Evolutionary conservation across 37 sponge, comb jelly and placozoan genomes (phyloP).

Genomic region (Aphrocallistes beatrix): DNA sequence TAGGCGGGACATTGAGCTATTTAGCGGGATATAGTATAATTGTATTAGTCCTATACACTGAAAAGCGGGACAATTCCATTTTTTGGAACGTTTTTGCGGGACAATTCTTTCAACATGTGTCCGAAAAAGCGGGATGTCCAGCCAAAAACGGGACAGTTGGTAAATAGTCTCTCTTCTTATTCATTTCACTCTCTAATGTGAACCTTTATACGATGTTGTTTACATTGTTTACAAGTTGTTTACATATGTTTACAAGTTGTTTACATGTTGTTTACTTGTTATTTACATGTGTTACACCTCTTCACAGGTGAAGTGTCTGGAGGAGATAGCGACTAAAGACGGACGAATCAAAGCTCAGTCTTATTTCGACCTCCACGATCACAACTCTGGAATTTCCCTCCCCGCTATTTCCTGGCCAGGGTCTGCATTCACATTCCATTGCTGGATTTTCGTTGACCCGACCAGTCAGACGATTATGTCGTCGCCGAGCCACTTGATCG

Average conservation of each 20-base stretch:
- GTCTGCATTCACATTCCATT: not conserved
- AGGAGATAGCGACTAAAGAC: not conserved
- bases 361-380: not conserved
- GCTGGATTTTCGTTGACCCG: not conserved
- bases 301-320: not conserved
- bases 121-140: too few species aligned
- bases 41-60: too few species aligned
- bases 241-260: not conserved
- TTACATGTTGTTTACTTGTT: not conserved
- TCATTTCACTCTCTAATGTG: too few species aligned
- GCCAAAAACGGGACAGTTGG: too few species aligned
- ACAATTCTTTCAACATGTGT: too few species aligned
- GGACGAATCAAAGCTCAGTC: slow-evolving; percentile 1
- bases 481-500: not conserved
- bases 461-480: not conserved
- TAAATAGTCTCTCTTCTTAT: too few species aligned
- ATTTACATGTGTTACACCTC: not conserved
- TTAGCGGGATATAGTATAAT: too few species aligned
- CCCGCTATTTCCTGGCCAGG: not conserved
- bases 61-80: too few species aligned
- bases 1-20: too few species aligned
- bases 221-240: not conserved
- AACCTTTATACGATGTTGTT: not conserved
- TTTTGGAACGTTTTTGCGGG: too few species aligned
- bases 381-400: not conserved